Percentiles rank a stretch among this genome's conserved stretches.
Evolutionary conservation across 2,113 vertebrate species (phyloP).

Genomic region (Tupaia chinensis): DNA sequence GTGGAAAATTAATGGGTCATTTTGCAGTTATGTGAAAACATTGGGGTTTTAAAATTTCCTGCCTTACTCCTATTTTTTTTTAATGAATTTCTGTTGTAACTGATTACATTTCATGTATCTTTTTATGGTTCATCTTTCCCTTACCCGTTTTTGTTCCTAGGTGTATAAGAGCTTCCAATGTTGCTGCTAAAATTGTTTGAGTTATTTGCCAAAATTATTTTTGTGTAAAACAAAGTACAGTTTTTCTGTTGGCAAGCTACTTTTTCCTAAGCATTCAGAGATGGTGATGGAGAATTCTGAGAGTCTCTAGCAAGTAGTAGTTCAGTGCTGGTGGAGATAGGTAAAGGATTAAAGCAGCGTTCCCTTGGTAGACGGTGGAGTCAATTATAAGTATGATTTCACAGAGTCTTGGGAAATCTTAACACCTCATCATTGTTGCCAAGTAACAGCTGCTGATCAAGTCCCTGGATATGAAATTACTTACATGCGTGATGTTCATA

Average conservation of each 20-base stretch:
- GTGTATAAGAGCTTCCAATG: not conserved
- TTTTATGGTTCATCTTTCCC: not conserved
- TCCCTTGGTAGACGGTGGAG: not conserved
- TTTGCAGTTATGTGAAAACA: not conserved
- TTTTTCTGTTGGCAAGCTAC: not conserved
- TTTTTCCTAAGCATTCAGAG: not conserved
- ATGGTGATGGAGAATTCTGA: not conserved
- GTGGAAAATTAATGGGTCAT: not conserved
- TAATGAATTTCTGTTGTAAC: not conserved
- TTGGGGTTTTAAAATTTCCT: not conserved
- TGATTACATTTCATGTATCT: no score
- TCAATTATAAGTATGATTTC: not conserved
- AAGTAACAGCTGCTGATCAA: constrained; percentile 48
- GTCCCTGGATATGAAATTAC: constrained; percentile 43
- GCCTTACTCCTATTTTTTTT: not conserved
- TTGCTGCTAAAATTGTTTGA: not conserved
- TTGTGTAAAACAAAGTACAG: not conserved
- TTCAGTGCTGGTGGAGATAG: not conserved
- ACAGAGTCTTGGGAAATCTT: not conserved
- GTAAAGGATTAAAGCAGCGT: not conserved
- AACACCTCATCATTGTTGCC: not conserved
- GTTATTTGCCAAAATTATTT: not conserved
- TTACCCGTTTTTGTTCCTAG: not conserved
- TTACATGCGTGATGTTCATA: not conserved
- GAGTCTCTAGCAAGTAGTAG: not conserved